Evolutionary conservation across 1,140 invertebrate genomes (phyloP).

Genomic region (Anastrepha obliqua): DNA sequence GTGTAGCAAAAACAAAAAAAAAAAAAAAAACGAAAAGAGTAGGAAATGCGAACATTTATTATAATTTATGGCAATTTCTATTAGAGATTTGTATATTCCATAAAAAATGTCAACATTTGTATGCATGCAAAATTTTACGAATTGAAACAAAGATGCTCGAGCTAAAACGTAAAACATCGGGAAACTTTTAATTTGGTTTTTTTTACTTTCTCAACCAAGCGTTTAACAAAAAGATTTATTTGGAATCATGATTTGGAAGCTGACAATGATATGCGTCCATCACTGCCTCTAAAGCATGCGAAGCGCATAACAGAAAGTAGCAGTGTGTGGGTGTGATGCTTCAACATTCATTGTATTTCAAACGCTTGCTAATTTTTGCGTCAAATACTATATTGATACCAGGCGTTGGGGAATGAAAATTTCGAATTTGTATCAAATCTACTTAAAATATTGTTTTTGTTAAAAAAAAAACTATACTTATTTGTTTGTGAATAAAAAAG

Average conservation of each 20-base stretch:
- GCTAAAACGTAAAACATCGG: not conserved
- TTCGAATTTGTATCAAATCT: no score
- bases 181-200: not conserved
- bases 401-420: no score
- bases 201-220: not conserved
- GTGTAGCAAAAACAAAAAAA: not conserved
- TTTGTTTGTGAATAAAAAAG: no score
- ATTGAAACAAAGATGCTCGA: not conserved
- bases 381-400: no score
- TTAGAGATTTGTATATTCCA: not conserved
- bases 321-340: not conserved
- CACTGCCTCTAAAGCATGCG: not conserved
- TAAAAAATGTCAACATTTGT: not conserved
- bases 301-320: not conserved
- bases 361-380: not conserved
- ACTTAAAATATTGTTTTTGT: no score
- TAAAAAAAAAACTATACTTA: no score
- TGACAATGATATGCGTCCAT: not conserved
- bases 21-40: not conserved
- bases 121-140: not conserved
- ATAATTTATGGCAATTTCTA: constrained; percentile 12
- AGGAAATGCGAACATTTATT: not conserved
- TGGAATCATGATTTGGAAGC: not conserved
- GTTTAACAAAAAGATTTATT: not conserved
- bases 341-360: not conserved